Percentiles rank a stretch among this genome's conserved stretches.
phyloP scores from a whole-genome alignment of 2,113 vertebrate genomes.

The Hippocampus abdominalis region DNA sequence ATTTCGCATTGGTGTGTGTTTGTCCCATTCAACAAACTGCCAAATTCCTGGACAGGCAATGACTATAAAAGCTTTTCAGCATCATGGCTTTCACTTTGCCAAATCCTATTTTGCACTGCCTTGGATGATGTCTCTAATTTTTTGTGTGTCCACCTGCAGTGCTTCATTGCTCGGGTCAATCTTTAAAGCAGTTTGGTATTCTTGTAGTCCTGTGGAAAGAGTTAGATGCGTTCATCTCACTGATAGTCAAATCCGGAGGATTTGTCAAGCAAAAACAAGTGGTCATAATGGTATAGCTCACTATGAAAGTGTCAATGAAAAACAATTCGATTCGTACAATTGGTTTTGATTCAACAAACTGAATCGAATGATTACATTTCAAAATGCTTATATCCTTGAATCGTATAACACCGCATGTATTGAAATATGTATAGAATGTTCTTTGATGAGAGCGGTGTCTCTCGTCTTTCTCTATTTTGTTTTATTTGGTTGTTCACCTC shows the following conservation, averaged over 20 bases:
- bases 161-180: slow-evolving; percentile 77
- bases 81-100: background rate
- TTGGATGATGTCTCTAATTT: slow-evolving; percentile 81
- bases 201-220: slow-evolving; percentile 80
- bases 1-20: background rate
- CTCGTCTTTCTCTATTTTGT: too few species aligned
- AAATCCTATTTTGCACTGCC: slow-evolving; percentile 53
- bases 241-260: too few species aligned
- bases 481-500: too few species aligned
- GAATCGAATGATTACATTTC: too few species aligned
- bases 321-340: too few species aligned
- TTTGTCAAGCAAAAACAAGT: background rate
- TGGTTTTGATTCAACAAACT: too few species aligned
- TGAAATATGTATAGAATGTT: too few species aligned
- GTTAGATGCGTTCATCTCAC: background rate
- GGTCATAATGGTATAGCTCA: background rate
- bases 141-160: slow-evolving; percentile 79
- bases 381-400: too few species aligned
- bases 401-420: too few species aligned
- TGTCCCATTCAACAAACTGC: too few species aligned
- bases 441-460: too few species aligned
- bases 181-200: slow-evolving; percentile 88
- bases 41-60: background rate
- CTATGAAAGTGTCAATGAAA: too few species aligned
- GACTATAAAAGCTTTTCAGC: background rate